These are phyloP conservation scores for Gymnobelideus leadbeateri DNA, from an alignment of 2,113 vertebrate genomes.

Conservation along the genomic window DNA sequence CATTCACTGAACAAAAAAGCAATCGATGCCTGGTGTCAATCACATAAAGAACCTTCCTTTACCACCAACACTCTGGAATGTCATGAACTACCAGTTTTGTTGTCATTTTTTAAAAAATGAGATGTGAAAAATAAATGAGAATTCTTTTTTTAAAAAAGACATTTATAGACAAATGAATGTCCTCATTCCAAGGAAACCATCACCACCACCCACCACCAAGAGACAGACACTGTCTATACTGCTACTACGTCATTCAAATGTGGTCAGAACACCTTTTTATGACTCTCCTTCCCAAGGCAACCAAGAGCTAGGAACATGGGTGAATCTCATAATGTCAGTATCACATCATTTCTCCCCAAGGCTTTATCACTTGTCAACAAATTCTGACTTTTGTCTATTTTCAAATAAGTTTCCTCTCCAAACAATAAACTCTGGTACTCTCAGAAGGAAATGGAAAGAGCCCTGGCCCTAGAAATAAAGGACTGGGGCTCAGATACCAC, in stretches of 20 bases:
- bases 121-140: background rate
- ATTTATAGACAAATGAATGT: background rate
- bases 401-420: background rate
- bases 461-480: background rate
- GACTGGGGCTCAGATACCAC: background rate
- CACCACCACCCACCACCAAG: background rate
- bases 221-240: background rate
- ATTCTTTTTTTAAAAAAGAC: background rate
- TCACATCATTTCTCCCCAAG: background rate
- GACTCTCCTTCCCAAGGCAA: background rate
- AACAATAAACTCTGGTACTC: background rate
- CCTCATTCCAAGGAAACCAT: background rate
- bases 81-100: background rate
- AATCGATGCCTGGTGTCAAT: constrained; percentile 4
- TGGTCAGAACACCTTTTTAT: background rate
- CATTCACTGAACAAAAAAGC: background rate
- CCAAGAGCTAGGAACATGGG: background rate
- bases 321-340: background rate
- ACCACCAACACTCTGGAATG: background rate
- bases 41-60: constrained; percentile 13
- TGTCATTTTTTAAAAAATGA: background rate
- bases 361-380: background rate
- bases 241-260: background rate
- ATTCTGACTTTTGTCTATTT: background rate
- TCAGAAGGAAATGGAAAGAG: background rate